Base-by-base conservation (phyloP, 2,797 vertebrate genomes). In the Lagorchestes hirsutus region DNA sequence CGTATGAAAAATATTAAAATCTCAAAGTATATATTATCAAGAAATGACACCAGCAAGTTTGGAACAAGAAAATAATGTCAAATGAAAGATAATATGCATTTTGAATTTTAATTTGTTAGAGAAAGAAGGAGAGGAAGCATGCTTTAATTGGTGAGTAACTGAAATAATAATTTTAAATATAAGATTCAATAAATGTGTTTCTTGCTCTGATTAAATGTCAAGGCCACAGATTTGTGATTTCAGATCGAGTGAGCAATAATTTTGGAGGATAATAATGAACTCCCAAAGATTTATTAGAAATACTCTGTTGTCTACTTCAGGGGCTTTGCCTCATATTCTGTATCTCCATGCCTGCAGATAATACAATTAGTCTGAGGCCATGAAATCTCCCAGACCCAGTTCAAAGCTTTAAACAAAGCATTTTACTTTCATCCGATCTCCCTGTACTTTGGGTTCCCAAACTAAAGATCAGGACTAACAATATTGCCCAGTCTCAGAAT, bases 161-260 rank as follows among this genome's bases (percentile, higher is more conserved):
- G 54, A 97, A 97, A 95, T 95, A 96, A 96, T 97, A 91, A 97
- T 96, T 94, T 97, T 94, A 93, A 97, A 98, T 96, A 97, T 59
- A 93, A 98, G 97, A 97, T 96, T 97, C 93, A 97, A 96, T 96
- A 98, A 97, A 98, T 96, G 92, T 93, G 67, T 96, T 97, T 98
- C 96, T 97, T 95, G 92, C 92, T 98, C 96, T 98, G 97, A 98
- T 97, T 98, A 98, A 98, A 98, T 98, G 96, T 98, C 98, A 98
- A 95, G 95, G 92, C 96, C 96, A 97, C 58, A 96, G 97, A 95
- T 31, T 55, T 93, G 82, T 96, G 98, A 95, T 97, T 98, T 98
- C 95, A 98, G 97, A 98, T 97, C 31, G 11, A 98, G n/a, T 91
- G 58, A 98, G 55, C 91, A 98, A 96, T 97, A 96, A 97, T 98